phyloP scores from a whole-genome alignment of 2,888 invertebrate genomes.

The Heliconius ethilla region DNA sequence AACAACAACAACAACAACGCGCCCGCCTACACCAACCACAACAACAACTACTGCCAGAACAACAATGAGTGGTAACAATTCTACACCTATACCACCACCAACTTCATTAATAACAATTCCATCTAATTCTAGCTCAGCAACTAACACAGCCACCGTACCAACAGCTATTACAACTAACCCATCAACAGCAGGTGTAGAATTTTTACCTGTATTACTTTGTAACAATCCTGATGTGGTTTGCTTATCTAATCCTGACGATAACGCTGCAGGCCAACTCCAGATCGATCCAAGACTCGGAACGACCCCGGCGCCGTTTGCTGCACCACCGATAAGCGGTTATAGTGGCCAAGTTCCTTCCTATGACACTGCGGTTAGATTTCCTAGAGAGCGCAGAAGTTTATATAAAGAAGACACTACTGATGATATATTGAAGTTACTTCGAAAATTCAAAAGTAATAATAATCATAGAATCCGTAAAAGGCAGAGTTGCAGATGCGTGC shows the following conservation, averaged over 20 bases:
- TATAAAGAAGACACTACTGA: not conserved
- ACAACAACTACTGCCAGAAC: constrained; percentile 39
- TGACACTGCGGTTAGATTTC: constrained; percentile 69
- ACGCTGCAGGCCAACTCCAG: constrained; percentile 68
- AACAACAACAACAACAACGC: constrained; percentile 37
- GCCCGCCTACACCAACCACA: constrained; percentile 42
- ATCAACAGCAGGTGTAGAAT: constrained; percentile 55
- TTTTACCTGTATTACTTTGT: constrained; percentile 71
- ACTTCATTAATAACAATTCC: constrained; percentile 45
- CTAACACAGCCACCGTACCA: constrained; percentile 45
- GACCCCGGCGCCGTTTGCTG: constrained; percentile 63
- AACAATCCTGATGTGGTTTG: constrained; percentile 71
- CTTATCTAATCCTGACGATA: constrained; percentile 73
- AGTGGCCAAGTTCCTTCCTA: constrained; percentile 62
- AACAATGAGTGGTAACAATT: constrained; percentile 46
- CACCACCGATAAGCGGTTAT: constrained; percentile 63
- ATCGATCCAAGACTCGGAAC: constrained; percentile 78
- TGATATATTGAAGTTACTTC: not conserved
- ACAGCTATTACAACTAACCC: constrained; percentile 42
- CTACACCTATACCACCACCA: constrained; percentile 42
- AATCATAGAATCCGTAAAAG: constrained; percentile 65
- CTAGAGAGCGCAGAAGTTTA: constrained; percentile 63
- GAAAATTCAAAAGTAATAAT: constrained; percentile 42
- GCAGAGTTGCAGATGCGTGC: constrained; percentile 72
- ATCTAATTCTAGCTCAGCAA: constrained; percentile 24